These are phyloP conservation scores for Myiozetetes cayanensis DNA, from an alignment of 2,113 vertebrate genomes.

Conservation along the genomic window DNA sequence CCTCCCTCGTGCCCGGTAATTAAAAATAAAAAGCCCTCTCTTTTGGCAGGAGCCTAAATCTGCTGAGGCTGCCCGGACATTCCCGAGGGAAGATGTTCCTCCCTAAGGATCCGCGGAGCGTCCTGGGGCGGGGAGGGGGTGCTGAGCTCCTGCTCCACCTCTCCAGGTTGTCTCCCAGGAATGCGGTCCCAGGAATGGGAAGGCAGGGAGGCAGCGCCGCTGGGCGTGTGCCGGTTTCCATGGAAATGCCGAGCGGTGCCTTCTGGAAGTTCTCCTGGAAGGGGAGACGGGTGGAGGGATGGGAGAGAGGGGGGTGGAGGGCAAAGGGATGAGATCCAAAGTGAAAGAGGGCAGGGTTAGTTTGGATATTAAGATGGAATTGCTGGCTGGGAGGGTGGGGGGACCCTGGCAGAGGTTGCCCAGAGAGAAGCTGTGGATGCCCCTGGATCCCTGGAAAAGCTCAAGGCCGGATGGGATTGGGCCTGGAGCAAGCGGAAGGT, in stretches of 20 bases:
- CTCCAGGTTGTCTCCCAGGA: not conserved
- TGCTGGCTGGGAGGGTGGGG: not conserved
- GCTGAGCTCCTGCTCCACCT: not conserved
- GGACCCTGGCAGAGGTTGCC: not conserved
- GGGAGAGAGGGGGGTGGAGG: not conserved
- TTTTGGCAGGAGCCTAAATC: not conserved
- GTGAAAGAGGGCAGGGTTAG: not conserved
- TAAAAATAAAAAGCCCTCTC: not conserved
- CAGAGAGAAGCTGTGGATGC: not conserved
- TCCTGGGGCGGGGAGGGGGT: fast-evolving
- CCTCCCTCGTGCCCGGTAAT: not conserved
- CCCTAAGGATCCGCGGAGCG: fast-evolving
- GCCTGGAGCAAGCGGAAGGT: not conserved
- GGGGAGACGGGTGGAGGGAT: not conserved
- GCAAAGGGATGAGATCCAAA: not conserved
- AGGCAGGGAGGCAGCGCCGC: not conserved
- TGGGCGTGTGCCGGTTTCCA: constrained; percentile 46
- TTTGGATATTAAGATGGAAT: fast-evolving
- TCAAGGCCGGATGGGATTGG: not conserved
- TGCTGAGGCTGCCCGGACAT: not conserved
- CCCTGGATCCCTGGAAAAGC: not conserved
- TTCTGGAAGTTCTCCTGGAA: constrained; percentile 43
- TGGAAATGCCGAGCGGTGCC: constrained; percentile 12
- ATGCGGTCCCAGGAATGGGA: not conserved
- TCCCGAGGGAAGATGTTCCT: not conserved